Evolutionary conservation across 1,140 invertebrate species (phyloP).

Genomic region (Psilanteris sp.): DNA sequence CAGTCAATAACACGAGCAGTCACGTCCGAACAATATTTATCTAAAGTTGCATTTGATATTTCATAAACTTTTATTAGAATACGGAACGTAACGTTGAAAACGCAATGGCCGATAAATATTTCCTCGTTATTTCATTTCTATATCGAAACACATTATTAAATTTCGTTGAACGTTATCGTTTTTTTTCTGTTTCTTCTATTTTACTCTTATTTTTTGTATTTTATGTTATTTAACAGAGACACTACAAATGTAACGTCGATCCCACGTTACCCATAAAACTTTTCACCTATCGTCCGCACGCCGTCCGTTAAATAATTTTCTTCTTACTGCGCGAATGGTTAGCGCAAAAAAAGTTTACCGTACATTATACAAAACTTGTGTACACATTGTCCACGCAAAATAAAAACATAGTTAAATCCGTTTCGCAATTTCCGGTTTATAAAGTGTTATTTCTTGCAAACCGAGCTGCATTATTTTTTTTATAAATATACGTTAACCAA

Average conservation of each 20-base stretch:
- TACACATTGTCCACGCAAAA: conserved; percentile 30
- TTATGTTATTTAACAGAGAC: conserved; percentile 33
- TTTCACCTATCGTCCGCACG: conserved; percentile 41
- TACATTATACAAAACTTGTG: conserved; percentile 39
- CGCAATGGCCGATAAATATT: conserved; percentile 45
- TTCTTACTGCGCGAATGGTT: conserved; percentile 11
- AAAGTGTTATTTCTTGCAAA: conserved; percentile 51
- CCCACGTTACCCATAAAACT: conserved; percentile 55
- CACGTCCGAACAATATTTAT: conserved; percentile 54
- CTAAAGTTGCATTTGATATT: conserved; percentile 57
- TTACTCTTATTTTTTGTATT: neutral
- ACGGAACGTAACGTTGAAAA: conserved; percentile 17
- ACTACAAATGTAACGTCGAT: conserved; percentile 49
- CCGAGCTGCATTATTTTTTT: conserved; percentile 31
- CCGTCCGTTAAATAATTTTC: conserved; percentile 50
- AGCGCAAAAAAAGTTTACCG: conserved; percentile 19
- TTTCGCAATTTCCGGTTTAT: conserved; percentile 32
- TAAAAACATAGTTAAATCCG: conserved; percentile 28
- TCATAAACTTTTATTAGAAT: conserved; percentile 62
- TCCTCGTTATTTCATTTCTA: conserved; percentile 24
- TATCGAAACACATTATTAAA: conserved; percentile 46
- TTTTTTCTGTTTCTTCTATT: neutral
- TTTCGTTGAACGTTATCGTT: conserved; percentile 32
- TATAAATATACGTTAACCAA: no score
- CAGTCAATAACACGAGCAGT: conserved; percentile 53